A percentile compares a stretch with the other conserved stretches of the same genome.
Evolutionary conservation across 1,140 invertebrate genomes (phyloP).

Genomic region (Homarus americanus): DNA sequence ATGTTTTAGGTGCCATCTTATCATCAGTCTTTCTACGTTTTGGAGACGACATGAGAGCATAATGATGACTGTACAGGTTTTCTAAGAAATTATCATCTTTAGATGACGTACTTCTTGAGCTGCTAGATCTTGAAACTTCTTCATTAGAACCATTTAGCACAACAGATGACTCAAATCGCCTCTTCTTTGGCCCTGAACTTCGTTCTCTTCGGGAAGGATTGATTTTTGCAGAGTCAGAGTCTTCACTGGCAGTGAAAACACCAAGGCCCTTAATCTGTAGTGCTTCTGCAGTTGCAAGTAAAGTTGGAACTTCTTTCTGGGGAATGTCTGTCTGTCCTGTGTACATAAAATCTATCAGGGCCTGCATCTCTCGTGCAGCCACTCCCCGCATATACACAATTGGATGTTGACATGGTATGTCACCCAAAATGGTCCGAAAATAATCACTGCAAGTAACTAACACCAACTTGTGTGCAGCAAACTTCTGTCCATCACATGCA

Average conservation of each 20-base stretch:
- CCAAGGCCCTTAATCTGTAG: constrained; percentile 93
- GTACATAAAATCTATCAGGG: constrained; percentile 95
- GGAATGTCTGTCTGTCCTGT: constrained; percentile 94
- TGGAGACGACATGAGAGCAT: constrained; percentile 55
- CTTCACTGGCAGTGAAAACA: constrained; percentile 82
- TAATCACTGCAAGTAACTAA: constrained; percentile 94
- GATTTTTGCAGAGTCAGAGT: constrained; percentile 15
- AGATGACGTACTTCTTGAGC: constrained; percentile 23
- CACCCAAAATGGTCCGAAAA: constrained; percentile 93
- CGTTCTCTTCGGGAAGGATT: constrained; percentile 21
- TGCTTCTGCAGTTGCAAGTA: constrained; percentile 88
- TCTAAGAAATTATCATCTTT: constrained; percentile 49
- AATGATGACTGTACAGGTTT: constrained; percentile 66
- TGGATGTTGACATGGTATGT: constrained; percentile 94
- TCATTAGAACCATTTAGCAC: constrained; percentile 40
- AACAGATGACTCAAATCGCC: constrained; percentile 34
- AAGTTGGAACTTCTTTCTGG: constrained; percentile 91
- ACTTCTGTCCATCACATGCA: constrained; percentile 92
- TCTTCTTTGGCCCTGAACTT: constrained; percentile 39
- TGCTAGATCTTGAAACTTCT: constrained; percentile 24
- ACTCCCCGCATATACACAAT: constrained; percentile 94
- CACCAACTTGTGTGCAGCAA: constrained; percentile 96
- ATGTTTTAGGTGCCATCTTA: neutral
- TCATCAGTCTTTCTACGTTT: constrained; percentile 60
- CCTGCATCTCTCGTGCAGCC: constrained; percentile 90